These are phyloP conservation scores for Colletes collaris DNA, from an alignment of 2,888 invertebrate genomes.

Conservation along the genomic window DNA sequence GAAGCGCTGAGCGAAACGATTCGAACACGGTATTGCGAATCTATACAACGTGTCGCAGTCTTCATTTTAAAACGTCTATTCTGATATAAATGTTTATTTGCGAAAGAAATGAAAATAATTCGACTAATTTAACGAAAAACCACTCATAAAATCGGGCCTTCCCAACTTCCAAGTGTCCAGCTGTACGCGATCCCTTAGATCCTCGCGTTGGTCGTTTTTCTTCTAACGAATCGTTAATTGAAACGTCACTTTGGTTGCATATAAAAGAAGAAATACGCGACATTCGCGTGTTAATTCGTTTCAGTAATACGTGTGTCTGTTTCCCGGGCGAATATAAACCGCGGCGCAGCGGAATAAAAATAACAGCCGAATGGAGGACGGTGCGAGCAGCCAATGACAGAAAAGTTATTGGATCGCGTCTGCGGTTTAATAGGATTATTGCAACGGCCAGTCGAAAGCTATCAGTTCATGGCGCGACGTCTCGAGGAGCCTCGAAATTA, in stretches of 20 bases:
- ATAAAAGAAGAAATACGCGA: not conserved
- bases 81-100: no score
- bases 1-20: not conserved
- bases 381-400: conserved; percentile 56
- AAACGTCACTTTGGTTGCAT: not conserved
- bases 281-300: conserved; percentile 31
- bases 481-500: conserved; percentile 63
- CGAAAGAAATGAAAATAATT: no score
- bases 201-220: not conserved
- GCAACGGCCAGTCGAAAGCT: conserved; percentile 59
- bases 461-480: conserved; percentile 60
- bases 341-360: conserved; percentile 29
- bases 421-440: conserved; percentile 70
- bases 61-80: no score
- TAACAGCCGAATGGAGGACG: conserved; percentile 37
- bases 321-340: conserved; percentile 9
- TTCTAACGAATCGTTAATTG: not conserved
- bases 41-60: no score
- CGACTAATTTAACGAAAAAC: no score
- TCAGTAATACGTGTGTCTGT: not conserved
- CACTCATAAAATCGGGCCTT: no score
- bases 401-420: conserved; percentile 69
- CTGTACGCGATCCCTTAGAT: not conserved
- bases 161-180: no score
- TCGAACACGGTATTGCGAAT: no score